Conservation (phyloP, 2,797 vertebrate genomes). For the Aldrovandia affinis region DNA sequence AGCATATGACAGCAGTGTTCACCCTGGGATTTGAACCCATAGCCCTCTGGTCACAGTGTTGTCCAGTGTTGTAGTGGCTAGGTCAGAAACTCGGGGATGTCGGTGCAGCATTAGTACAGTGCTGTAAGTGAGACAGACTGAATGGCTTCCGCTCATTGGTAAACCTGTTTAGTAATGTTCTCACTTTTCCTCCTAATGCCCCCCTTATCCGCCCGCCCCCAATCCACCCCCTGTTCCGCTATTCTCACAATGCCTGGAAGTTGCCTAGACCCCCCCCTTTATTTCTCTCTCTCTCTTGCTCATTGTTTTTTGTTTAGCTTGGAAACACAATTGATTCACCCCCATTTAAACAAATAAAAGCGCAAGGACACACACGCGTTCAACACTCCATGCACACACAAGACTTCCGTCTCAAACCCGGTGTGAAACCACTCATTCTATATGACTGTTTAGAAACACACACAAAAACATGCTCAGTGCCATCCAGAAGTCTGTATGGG, state of each 20-base stretch:
- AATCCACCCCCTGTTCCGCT: constrained; percentile 72
- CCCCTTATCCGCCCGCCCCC: no score
- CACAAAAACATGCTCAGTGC: neutral
- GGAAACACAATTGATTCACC: constrained; percentile 62
- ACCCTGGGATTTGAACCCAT: neutral
- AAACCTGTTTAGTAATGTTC: constrained; percentile 79
- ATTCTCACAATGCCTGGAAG: constrained; percentile 83
- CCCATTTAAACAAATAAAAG: constrained; percentile 71
- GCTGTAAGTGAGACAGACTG: constrained; percentile 67
- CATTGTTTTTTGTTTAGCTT: constrained; percentile 53
- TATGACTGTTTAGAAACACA: neutral
- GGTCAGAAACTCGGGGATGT: constrained; percentile 55
- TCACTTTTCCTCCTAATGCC: constrained; percentile 73
- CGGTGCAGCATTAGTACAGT: constrained; percentile 46
- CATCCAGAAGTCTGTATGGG: neutral
- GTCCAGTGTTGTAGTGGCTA: neutral
- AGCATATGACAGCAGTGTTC: neutral
- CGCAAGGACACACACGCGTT: constrained; percentile 60
- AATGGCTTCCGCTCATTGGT: constrained; percentile 77
- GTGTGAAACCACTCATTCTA: neutral
- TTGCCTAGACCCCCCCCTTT: constrained; percentile 77
- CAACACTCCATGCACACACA: constrained; percentile 53
- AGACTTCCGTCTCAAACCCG: constrained; percentile 57
- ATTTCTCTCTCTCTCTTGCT: constrained; percentile 62
- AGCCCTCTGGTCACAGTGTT: neutral